Base-by-base conservation (phyloP, 92 coral and sea anemone genomes). In the Epizoanthus stellaris region DNA sequence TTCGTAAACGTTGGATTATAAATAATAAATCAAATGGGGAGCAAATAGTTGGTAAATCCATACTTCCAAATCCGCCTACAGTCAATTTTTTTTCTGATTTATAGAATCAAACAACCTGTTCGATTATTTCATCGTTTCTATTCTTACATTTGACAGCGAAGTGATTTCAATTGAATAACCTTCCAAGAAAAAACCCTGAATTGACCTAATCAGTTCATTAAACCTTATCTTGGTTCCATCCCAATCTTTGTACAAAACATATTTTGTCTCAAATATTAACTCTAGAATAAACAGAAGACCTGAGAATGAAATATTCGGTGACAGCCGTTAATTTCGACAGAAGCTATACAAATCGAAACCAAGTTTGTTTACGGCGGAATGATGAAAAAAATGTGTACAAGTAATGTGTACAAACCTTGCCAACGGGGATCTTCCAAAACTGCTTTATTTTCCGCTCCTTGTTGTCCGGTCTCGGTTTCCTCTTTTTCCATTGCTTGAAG, bases 391-490 rank as follows among this genome's bases (percentile, higher is more conserved):
- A 67, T 86, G 89, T 89, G 90, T 85, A 87, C 91, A 88, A 86
- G 61, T 21, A 73, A 75, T 39, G 42, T 43, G 86, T 85, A 93
- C 99, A 86, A 89, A 96, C 99, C 99, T 97, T 97, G 98, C 99
- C 99, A 97, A 82, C 99, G 93, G 76, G 98, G 98, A 93, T 97
- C 99, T 85, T 97, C 99, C 57, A 97, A 82, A 80, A 93, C 98
- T 34, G 98, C 99, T 80, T 94, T 97, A 80, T 93, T 95, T 69
- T 94, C 99, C 52, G 89, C 95, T 63, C 94, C 93, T 86, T 90
- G 89, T 73, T 93, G 95, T 13, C 98, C 98, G 36, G 84, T 58
- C 13, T 97, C 99, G 14, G 93, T 88, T 82, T 97, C 99, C 82
- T 97, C 99, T 70, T 95, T 94, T 80, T 97, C 99, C 92, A 94